Conservation (phyloP, 2,113 vertebrate genomes). For the Xenopus laevis region DNA sequence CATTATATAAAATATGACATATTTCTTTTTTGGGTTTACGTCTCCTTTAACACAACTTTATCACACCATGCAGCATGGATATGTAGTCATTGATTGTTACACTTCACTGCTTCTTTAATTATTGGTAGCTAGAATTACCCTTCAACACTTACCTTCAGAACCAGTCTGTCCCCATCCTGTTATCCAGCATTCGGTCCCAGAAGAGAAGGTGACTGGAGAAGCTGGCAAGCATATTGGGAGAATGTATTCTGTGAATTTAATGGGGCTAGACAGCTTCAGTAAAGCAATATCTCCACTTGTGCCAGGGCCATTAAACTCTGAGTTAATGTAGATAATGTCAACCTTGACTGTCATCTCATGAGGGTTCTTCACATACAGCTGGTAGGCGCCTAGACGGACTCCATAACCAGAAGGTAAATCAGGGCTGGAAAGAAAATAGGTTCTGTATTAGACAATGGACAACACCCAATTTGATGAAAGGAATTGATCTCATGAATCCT, state of each 20-base stretch:
- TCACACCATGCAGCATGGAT: no score
- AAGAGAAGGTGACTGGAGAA: constrained; percentile 74
- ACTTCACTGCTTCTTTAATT: no score
- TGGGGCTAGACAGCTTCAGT: constrained; percentile 75
- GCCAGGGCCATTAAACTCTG: constrained; percentile 76
- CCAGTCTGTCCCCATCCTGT: constrained; percentile 84
- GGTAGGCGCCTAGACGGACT: constrained; percentile 78
- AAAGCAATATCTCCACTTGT: constrained; percentile 84
- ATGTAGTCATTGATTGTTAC: no score
- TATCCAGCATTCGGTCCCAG: constrained; percentile 85
- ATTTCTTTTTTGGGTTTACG: no score
- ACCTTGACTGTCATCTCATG: constrained; percentile 77
- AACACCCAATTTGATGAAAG: no score
- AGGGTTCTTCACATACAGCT: constrained; percentile 63
- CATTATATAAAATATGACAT: no score
- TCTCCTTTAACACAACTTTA: no score
- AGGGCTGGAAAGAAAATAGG: not conserved
- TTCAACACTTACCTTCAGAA: constrained; percentile 72
- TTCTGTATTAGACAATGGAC: no score
- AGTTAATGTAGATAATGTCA: constrained; percentile 74
- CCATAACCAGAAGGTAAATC: not conserved
- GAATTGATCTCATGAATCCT: no score
- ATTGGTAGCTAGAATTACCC: no score
- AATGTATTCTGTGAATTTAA: constrained; percentile 62
- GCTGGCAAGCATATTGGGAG: constrained; percentile 81